Percentiles rank a stretch among this genome's conserved stretches.
phyloP scores from a whole-genome alignment of 2,797 vertebrate species.

The Taeniopygia guttata region DNA sequence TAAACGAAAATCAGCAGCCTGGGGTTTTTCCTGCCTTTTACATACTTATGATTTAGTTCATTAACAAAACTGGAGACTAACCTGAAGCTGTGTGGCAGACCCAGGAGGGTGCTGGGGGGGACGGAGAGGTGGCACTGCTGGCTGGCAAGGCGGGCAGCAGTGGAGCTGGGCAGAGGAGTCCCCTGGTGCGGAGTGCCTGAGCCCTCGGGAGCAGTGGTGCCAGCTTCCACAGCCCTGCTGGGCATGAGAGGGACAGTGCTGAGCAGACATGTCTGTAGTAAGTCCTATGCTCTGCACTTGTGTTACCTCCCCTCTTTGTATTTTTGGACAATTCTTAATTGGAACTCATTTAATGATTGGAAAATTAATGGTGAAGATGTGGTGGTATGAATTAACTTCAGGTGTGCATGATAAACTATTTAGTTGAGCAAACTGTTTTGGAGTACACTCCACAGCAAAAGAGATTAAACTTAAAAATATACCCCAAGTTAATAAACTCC shows the following conservation, averaged over 20 bases:
- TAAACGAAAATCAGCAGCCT: neutral
- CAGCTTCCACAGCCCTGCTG: neutral
- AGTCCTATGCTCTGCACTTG: neutral
- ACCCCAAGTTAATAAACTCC: neutral
- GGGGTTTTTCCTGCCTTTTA: neutral
- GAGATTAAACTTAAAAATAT: neutral
- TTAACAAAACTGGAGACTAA: neutral
- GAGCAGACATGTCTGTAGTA: neutral
- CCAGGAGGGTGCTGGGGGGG: no score
- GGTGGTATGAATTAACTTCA: neutral
- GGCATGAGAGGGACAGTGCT: fast-evolving
- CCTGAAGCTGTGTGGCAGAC: neutral
- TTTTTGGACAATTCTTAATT: neutral
- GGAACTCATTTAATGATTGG: neutral
- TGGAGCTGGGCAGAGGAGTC: neutral
- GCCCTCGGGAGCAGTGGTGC: neutral
- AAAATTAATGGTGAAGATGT: neutral
- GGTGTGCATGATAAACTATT: neutral
- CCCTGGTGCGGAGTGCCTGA: fast-evolving
- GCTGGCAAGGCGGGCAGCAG: no score
- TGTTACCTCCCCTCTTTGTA: no score
- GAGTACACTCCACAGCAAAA: neutral
- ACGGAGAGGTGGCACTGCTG: neutral
- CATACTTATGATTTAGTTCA: neutral
- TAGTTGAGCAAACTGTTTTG: neutral